Evolutionary conservation across 1,140 invertebrate species (phyloP).

Genomic region (Mactra quadrangularis): DNA sequence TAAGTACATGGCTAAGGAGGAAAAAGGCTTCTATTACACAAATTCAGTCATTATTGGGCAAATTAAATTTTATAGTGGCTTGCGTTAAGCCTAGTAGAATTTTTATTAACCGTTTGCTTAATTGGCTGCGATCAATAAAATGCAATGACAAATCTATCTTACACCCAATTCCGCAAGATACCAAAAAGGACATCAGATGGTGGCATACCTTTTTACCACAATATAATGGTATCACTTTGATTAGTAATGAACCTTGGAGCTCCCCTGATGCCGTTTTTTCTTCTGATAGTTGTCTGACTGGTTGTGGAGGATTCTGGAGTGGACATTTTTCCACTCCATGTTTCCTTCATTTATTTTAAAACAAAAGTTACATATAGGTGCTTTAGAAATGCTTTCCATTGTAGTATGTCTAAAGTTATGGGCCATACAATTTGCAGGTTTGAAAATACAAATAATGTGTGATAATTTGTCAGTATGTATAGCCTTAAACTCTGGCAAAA

Average conservation of each 20-base stretch:
- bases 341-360: not conserved
- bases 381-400: too few relatives aligned
- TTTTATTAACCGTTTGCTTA: too few relatives aligned
- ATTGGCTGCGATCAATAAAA: too few relatives aligned
- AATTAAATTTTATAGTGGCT: constrained; percentile 22
- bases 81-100: not conserved
- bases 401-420: not conserved
- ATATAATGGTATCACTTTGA: not conserved
- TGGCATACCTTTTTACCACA: not conserved
- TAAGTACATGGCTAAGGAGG: not conserved
- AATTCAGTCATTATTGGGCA: not conserved
- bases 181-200: not conserved
- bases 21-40: not conserved
- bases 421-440: not conserved
- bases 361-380: not conserved
- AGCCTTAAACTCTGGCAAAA: not conserved
- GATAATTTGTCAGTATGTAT: not conserved
- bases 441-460: not conserved
- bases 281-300: not conserved
- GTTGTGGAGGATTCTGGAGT: too few relatives aligned
- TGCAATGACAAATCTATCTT: not conserved
- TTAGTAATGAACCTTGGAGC: not conserved
- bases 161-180: not conserved
- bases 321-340: not conserved
- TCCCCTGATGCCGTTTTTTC: not conserved